Percentiles rank a stretch among this genome's conserved stretches.
phyloP scores from a whole-genome alignment of 1,140 invertebrate species.

The Leptinotarsa texana region DNA sequence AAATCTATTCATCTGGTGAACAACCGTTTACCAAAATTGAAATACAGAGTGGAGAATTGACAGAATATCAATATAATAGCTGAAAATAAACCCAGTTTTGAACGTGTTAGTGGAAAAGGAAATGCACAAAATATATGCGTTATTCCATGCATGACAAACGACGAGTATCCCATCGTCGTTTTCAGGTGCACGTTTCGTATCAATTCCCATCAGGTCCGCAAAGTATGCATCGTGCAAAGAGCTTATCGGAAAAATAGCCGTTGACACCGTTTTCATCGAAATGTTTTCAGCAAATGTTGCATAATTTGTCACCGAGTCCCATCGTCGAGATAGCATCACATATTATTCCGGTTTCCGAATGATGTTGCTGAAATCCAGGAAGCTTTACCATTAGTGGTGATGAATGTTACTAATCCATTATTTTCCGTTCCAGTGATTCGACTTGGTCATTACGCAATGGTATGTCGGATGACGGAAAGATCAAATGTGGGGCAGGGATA shows the following conservation, averaged over 20 bases:
- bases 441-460: neutral
- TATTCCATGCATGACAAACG: too few relatives aligned
- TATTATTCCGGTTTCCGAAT: slow-evolving; percentile 12
- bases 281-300: neutral
- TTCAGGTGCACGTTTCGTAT: too few relatives aligned
- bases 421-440: slow-evolving; percentile 9
- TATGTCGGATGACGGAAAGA: neutral
- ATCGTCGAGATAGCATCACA: neutral
- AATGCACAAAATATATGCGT: too few relatives aligned
- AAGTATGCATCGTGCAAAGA: too few relatives aligned
- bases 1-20: too few relatives aligned
- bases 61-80: too few relatives aligned
- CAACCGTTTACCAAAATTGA: too few relatives aligned
- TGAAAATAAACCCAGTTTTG: too few relatives aligned
- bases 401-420: slow-evolving; percentile 21
- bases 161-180: too few relatives aligned
- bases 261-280: neutral
- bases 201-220: too few relatives aligned
- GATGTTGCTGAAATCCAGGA: slow-evolving; percentile 18
- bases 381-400: slow-evolving; percentile 12
- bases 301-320: neutral
- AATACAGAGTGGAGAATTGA: too few relatives aligned
- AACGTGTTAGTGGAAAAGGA: too few relatives aligned
- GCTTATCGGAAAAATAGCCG: neutral
- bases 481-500: neutral